These are phyloP conservation scores for Catocala sponsa DNA, from an alignment of 2,888 invertebrate species.

Conservation along the genomic window DNA sequence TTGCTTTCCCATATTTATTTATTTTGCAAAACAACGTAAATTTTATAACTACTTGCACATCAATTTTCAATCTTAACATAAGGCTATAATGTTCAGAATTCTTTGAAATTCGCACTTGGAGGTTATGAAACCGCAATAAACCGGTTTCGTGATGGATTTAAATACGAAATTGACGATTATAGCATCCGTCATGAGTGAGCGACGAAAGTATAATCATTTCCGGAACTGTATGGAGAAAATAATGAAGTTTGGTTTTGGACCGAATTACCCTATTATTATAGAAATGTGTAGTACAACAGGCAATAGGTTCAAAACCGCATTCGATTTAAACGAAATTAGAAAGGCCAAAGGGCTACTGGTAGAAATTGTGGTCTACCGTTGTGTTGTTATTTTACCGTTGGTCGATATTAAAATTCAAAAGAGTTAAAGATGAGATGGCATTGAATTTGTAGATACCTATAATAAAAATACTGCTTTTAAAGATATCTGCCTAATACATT, in stretches of 20 bases:
- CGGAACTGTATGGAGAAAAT: slow-evolving; percentile 52
- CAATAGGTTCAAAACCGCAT: slow-evolving; percentile 28
- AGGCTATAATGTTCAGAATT: slow-evolving; percentile 17
- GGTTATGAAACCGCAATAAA: slow-evolving; percentile 43
- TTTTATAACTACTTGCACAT: background rate
- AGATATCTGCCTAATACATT: no score
- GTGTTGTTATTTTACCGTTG: background rate
- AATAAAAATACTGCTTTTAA: no score
- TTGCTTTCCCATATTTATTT: slow-evolving; percentile 37
- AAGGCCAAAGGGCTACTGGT: slow-evolving; percentile 22
- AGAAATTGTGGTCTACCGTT: slow-evolving; percentile 7
- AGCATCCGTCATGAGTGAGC: slow-evolving; percentile 44
- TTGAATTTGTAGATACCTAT: no score
- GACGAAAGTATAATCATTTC: slow-evolving; percentile 60
- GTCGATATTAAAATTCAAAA: no score
- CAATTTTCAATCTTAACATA: background rate
- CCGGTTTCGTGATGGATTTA: slow-evolving; percentile 50
- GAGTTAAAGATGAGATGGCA: no score
- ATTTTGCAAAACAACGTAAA: slow-evolving; percentile 21
- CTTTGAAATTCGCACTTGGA: background rate
- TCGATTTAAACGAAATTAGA: slow-evolving; percentile 31
- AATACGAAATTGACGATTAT: slow-evolving; percentile 49
- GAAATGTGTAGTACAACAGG: slow-evolving; percentile 29
- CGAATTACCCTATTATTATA: slow-evolving; percentile 45
- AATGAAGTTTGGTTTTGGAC: slow-evolving; percentile 53